phyloP scores from a whole-genome alignment of 2,113 vertebrate genomes.

The Thunnus maccoyii region DNA sequence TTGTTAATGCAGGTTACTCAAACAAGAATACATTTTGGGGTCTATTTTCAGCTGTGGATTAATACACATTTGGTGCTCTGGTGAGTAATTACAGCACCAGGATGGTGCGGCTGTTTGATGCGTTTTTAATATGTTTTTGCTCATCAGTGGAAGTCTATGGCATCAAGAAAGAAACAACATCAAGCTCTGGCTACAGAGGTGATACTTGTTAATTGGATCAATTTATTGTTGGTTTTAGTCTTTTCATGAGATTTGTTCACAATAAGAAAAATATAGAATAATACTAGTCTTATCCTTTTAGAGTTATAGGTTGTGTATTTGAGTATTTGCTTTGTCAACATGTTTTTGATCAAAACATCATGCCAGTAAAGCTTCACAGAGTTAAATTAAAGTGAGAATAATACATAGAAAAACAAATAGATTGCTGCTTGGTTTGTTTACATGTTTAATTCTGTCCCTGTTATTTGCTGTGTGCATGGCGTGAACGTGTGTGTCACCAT shows the following conservation, averaged over 20 bases:
- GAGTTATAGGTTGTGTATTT: not conserved
- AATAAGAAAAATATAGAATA: not conserved
- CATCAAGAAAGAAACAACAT: not conserved
- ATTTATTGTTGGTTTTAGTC: not conserved
- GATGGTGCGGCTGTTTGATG: not conserved
- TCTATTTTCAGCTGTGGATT: not conserved
- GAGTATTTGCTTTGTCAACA: not conserved
- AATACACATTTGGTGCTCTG: not conserved
- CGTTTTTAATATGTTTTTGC: not conserved
- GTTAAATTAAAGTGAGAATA: not conserved
- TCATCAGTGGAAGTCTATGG: not conserved
- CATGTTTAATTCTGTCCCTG: constrained; percentile 26
- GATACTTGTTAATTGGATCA: not conserved
- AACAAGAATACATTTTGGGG: not conserved
- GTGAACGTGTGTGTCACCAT: constrained; percentile 14
- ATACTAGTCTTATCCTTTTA: not conserved
- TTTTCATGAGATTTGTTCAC: constrained; percentile 5
- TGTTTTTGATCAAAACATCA: not conserved
- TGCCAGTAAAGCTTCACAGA: not conserved
- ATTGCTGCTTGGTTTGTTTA: constrained; percentile 40
- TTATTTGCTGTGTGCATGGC: constrained; percentile 21
- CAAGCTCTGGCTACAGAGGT: not conserved
- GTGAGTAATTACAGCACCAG: not conserved
- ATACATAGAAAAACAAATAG: not conserved
- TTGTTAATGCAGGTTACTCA: not conserved